Evolutionary conservation across 2,888 invertebrate genomes (phyloP).

Genomic region (Neocrepidodera transversa): DNA sequence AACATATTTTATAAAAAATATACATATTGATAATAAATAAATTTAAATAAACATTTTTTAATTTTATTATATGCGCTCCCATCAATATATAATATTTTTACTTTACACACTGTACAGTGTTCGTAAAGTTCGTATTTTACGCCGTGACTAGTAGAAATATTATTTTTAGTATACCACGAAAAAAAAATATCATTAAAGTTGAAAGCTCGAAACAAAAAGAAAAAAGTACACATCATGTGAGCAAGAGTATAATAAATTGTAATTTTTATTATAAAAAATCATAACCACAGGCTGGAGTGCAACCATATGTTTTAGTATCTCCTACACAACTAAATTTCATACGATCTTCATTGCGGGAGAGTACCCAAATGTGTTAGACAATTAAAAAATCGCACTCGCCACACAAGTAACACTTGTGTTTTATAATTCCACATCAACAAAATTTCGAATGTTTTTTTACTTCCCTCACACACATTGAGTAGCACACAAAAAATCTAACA

Average conservation of each 20-base stretch:
- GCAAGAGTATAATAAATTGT: conserved; percentile 13
- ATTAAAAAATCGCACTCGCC: conserved; percentile 42
- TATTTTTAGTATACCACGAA: too few relatives aligned
- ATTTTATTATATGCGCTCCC: too few relatives aligned
- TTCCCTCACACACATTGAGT: conserved; percentile 46
- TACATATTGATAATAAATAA: too few relatives aligned
- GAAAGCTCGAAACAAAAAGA: conserved; percentile 4
- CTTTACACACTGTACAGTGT: too few relatives aligned
- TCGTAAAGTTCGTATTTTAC: too few relatives aligned
- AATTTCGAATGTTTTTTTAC: conserved; percentile 40
- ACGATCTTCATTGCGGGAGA: conserved; percentile 38
- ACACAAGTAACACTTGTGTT: conserved; percentile 23
- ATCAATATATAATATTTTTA: too few relatives aligned
- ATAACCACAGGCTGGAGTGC: conserved; percentile 29
- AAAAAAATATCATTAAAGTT: conserved; percentile 4
- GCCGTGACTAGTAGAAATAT: too few relatives aligned
- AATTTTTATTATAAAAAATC: conserved; percentile 19
- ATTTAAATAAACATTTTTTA: too few relatives aligned
- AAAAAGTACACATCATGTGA: conserved; percentile 7
- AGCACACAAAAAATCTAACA: conserved; percentile 45
- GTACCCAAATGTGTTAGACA: conserved; percentile 33
- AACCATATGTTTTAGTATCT: conserved; percentile 31
- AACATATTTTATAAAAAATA: too few relatives aligned
- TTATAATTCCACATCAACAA: conserved; percentile 17
- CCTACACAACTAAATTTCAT: conserved; percentile 33